These are phyloP conservation scores for Zoroaster sp. DNA, from an alignment of 53 echinoderm and acorn worm species.

Conservation along the genomic window DNA sequence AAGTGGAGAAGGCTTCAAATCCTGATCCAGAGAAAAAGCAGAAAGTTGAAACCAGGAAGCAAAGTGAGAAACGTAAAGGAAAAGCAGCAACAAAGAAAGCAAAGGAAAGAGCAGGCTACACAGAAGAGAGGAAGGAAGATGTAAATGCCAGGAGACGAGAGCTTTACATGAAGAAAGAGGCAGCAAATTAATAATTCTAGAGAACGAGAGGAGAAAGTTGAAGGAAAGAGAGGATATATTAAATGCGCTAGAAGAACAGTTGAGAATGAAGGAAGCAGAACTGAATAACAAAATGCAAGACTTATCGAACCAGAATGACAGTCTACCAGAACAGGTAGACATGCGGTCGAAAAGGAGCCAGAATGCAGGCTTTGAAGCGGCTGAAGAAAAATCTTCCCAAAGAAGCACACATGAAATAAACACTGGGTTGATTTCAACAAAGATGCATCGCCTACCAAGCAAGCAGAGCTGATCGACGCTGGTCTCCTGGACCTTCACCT, in stretches of 20 bases:
- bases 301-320: not conserved
- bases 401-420: not conserved
- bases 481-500: not conserved
- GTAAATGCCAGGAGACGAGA: slow-evolving; percentile 42
- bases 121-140: slow-evolving; percentile 14
- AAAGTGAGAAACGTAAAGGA: slow-evolving; percentile 14
- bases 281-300: no score
- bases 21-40: no score
- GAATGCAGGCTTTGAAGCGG: no score
- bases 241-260: not conserved
- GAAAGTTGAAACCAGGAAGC: slow-evolving; percentile 23
- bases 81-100: slow-evolving; percentile 13
- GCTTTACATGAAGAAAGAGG: slow-evolving; percentile 18
- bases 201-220: not conserved
- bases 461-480: not conserved
- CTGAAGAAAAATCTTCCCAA: no score
- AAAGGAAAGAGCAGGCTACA: slow-evolving; percentile 11
- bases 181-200: no score
- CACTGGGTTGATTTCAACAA: not conserved
- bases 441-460: not conserved
- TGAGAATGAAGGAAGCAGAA: not conserved
- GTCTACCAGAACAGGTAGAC: no score
- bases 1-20: no score
- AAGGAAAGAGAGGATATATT: slow-evolving; percentile 9
- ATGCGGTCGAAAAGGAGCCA: no score